phyloP scores from a whole-genome alignment of 2,797 vertebrate genomes.

The Myripristis jacobus region DNA sequence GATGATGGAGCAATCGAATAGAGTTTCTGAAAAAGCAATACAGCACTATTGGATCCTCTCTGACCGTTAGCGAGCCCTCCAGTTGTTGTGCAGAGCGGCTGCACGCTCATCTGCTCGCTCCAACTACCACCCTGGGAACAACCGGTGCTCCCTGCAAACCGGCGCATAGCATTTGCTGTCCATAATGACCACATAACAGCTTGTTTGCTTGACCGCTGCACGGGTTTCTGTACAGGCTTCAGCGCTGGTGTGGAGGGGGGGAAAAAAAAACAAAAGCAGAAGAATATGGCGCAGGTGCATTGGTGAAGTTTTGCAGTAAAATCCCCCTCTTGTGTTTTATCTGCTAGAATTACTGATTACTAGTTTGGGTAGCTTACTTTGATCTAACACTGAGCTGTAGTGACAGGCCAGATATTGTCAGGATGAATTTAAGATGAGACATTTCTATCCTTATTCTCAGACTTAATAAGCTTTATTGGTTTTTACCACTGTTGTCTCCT shows the following conservation, averaged over 20 bases:
- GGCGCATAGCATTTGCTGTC: background rate
- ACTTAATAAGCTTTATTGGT: conserved; percentile 38
- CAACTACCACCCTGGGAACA: background rate
- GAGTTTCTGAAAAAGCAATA: conserved; percentile 39
- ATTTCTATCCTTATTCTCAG: conserved; percentile 43
- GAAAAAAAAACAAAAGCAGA: no score
- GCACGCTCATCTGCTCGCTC: conserved; percentile 9
- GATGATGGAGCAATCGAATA: conserved; percentile 50
- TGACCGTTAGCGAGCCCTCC: background rate
- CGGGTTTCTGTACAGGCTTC: no score
- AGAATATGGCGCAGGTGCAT: background rate
- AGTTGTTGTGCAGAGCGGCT: conserved; percentile 2
- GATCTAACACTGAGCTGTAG: conserved; percentile 11
- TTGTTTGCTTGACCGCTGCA: conserved; percentile 13
- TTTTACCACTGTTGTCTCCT: conserved; percentile 58
- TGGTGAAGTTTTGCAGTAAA: background rate
- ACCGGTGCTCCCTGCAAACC: background rate
- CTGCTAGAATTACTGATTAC: background rate
- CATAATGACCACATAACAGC: conserved; percentile 8
- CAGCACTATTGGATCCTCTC: conserved; percentile 1
- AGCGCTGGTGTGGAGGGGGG: no score
- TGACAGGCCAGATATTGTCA: conserved; percentile 46
- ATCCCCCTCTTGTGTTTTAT: background rate
- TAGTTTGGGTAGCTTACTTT: background rate
- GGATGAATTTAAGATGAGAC: conserved; percentile 46